Evolutionary conservation across 2,113 vertebrate genomes (phyloP).

Genomic region (Carettochelys insculpta): DNA sequence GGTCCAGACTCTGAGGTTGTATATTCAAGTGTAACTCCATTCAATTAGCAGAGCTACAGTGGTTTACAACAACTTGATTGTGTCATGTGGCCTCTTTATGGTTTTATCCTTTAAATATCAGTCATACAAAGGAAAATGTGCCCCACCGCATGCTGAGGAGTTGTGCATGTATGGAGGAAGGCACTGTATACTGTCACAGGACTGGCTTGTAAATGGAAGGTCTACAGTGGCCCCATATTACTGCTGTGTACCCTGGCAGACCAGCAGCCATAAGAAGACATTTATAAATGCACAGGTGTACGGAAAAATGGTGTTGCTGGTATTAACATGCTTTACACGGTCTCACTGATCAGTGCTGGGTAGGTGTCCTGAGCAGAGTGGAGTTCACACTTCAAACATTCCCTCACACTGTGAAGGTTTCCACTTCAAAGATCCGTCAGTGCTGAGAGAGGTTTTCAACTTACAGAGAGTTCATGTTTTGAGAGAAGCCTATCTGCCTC

Average conservation of each 20-base stretch:
- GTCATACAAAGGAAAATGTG: background rate
- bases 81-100: background rate
- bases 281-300: accelerated
- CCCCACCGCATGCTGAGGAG: background rate
- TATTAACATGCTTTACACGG: background rate
- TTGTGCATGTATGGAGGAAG: background rate
- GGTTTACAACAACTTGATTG: background rate
- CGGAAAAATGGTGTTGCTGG: background rate
- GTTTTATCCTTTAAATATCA: background rate
- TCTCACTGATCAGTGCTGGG: background rate
- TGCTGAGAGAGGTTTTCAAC: slow-evolving; percentile 51
- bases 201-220: background rate
- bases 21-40: background rate
- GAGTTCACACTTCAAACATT: slow-evolving; percentile 58
- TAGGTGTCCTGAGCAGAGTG: slow-evolving; percentile 8
- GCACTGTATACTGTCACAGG: background rate
- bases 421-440: slow-evolving; percentile 49
- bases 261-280: background rate
- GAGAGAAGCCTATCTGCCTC: slow-evolving; percentile 35
- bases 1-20: background rate
- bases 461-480: slow-evolving; percentile 45
- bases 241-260: accelerated
- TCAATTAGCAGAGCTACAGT: accelerated
- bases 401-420: slow-evolving; percentile 21
- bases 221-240: background rate